Percentiles rank a stretch among this genome's conserved stretches.
Evolutionary conservation across 2,113 vertebrate genomes (phyloP).

Genomic region (Myotis yumanensis): DNA sequence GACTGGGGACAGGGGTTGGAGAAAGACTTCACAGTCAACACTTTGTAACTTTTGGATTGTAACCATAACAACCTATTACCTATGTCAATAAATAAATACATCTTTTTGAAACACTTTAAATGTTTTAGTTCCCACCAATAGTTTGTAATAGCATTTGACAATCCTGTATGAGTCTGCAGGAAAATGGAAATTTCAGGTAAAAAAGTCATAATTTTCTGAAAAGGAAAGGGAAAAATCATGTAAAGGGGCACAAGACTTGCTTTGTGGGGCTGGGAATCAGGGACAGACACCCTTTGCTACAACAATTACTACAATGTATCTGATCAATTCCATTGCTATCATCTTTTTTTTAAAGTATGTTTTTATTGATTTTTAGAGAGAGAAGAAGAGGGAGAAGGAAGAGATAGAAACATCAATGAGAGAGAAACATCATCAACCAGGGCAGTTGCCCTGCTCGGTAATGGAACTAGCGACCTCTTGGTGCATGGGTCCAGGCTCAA

Average conservation of each 20-base stretch:
- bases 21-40: background rate
- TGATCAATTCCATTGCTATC: slow-evolving; percentile 21
- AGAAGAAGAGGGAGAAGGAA: too few relatives aligned
- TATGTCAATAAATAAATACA: background rate
- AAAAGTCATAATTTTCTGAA: background rate
- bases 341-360: too few relatives aligned
- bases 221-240: background rate
- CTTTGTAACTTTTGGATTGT: background rate
- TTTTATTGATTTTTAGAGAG: too few relatives aligned
- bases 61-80: background rate
- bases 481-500: too few relatives aligned
- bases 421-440: too few relatives aligned
- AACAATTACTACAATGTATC: slow-evolving; percentile 3
- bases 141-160: background rate
- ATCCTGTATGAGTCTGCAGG: background rate
- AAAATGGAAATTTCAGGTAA: slow-evolving; percentile 26
- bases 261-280: background rate
- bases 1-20: background rate
- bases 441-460: too few relatives aligned
- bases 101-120: background rate
- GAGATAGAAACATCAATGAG: too few relatives aligned
- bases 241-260: background rate
- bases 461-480: too few relatives aligned
- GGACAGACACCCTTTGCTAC: background rate
- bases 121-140: background rate